Percentiles rank a stretch among this genome's conserved stretches.
These are phyloP conservation scores for Limnephilus lunatus DNA, from an alignment of 2,888 invertebrate species.

Conservation along the genomic window DNA sequence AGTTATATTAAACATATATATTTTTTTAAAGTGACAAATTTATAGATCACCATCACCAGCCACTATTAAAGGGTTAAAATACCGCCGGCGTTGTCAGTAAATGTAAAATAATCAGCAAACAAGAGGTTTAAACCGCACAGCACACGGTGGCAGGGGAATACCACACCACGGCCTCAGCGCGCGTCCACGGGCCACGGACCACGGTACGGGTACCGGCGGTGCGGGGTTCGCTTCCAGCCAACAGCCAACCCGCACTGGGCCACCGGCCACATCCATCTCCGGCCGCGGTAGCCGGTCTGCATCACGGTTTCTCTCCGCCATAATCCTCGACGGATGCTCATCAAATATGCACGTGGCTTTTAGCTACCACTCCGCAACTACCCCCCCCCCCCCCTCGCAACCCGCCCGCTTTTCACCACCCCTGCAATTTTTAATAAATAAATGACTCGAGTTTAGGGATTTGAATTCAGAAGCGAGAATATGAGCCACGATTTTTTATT, in stretches of 20 bases:
- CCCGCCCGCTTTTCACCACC: constrained; percentile 13
- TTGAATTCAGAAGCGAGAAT: constrained; percentile 9
- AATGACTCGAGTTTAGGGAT: constrained; percentile 27
- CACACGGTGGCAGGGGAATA: background rate
- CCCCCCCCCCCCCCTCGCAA: background rate
- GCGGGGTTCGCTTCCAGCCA: background rate
- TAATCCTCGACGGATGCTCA: constrained; percentile 65
- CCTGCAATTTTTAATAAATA: constrained; percentile 39
- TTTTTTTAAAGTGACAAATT: too few species aligned
- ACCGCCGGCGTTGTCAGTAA: background rate
- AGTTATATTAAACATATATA: too few species aligned
- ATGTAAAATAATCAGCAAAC: background rate
- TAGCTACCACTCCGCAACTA: constrained; percentile 47
- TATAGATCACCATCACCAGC: background rate
- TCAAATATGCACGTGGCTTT: constrained; percentile 66
- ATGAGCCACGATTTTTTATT: background rate
- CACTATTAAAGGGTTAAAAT: background rate
- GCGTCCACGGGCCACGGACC: background rate
- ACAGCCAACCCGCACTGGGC: background rate
- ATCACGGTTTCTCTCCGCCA: constrained; percentile 58
- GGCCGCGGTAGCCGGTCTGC: constrained; percentile 53
- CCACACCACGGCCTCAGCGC: background rate
- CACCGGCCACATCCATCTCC: constrained; percentile 32
- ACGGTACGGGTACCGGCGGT: background rate
- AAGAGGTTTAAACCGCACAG: background rate